Base-by-base conservation (phyloP, 2,113 vertebrate genomes). In the Loxodonta africana region DNA sequence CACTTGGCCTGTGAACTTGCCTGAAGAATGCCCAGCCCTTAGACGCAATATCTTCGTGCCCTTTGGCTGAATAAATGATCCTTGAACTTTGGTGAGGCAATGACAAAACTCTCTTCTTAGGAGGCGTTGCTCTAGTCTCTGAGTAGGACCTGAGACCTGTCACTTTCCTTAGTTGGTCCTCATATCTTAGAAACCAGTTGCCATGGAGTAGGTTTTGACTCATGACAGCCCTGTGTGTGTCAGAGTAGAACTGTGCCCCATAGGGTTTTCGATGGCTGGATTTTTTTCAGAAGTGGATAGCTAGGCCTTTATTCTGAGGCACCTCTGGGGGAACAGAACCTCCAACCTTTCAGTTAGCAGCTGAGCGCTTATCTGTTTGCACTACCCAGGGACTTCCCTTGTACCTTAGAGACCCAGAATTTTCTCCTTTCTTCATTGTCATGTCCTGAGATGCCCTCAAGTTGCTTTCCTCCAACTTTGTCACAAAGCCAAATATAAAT, bases 111-210 rank as follows among this genome's bases (percentile, higher is more conserved):
- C 21, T 33, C 8, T 17, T 60, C 25, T 5, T 0, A 21, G 17
- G n/a, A 23, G 28, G 12, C 5, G 7, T 21, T 0, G 6, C 1
- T 46, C 9, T 33, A 11, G 12, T 11, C 26, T 41, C 28, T 17
- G 51, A 20, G 18, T 4, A 0, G 37, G 7, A 20, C 5, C 21
- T 1, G 62, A 23, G 8, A 5, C 21, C 0, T 0, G 10, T 3
- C 53, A 0, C 23, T 83, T 67, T 14, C 74, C 51, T 65, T 10
- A 4, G 11, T 28, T 8, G 1, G 0, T 48, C 63, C 26, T 30
- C 20, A 37, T 0, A 0, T 44, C 33, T 60, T 23, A 17, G n/a
- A 37, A 8, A 21, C 71, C 18, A 37, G 17, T 37, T 73, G 71
- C 71, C 71, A 5, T 26, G 63, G 63, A 65, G 63, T 65, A 1